phyloP scores from a whole-genome alignment of 2,797 vertebrate species.

The Tiaroga cobitis region DNA sequence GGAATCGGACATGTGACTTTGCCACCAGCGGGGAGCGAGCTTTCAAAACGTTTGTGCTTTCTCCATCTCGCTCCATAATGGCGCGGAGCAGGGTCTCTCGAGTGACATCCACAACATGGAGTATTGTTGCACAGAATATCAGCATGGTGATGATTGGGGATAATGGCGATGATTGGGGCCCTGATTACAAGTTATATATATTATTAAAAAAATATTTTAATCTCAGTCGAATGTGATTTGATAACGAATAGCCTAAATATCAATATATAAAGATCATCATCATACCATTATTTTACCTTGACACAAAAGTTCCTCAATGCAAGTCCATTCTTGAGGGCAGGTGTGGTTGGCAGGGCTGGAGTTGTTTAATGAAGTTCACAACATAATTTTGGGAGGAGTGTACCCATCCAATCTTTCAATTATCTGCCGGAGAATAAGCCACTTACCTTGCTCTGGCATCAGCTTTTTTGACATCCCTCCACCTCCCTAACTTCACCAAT shows the following conservation, averaged over 20 bases:
- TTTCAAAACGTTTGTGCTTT: neutral
- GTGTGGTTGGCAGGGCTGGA: constrained; percentile 76
- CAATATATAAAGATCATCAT: neutral
- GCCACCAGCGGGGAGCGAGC: neutral
- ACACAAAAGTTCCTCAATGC: constrained; percentile 64
- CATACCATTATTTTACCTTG: constrained; percentile 66
- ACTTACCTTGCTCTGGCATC: no score
- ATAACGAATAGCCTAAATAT: neutral
- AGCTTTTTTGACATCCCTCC: no score
- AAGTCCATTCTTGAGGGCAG: constrained; percentile 76
- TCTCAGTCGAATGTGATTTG: neutral
- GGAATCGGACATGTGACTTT: neutral
- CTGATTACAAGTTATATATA: neutral
- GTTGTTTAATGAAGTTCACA: constrained; percentile 71
- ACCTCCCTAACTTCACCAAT: no score
- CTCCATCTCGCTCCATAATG: neutral
- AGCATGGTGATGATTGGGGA: neutral
- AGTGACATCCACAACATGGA: neutral
- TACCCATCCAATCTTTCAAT: no score
- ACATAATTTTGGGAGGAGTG: no score
- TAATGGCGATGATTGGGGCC: neutral
- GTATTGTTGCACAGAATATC: neutral
- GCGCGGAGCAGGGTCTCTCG: neutral
- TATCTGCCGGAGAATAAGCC: no score
- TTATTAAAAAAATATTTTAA: neutral